A percentile compares a stretch with the other conserved stretches of the same genome.
phyloP scores from a whole-genome alignment of 2,888 invertebrate species.

The Uloborus plumipes region DNA sequence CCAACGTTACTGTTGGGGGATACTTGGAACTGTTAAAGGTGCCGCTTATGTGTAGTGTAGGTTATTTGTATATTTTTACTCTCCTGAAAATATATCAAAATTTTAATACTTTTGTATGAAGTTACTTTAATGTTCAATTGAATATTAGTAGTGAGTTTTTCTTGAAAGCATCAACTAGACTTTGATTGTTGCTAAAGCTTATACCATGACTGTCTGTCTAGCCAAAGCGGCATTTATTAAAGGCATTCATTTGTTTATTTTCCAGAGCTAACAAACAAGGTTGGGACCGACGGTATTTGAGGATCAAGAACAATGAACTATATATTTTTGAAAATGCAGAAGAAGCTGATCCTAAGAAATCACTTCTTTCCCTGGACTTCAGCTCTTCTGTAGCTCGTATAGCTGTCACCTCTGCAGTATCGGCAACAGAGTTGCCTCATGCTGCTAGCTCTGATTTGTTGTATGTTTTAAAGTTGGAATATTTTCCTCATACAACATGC shows the following conservation, averaged over 20 bases:
- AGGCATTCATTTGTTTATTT: neutral
- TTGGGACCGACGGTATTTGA: slow-evolving; percentile 75
- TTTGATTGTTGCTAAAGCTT: neutral
- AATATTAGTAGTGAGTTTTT: too few species aligned
- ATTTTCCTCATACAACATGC: slow-evolving; percentile 76
- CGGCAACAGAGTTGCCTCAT: slow-evolving; percentile 72
- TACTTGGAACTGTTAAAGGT: too few species aligned
- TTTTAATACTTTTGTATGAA: too few species aligned
- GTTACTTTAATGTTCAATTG: too few species aligned
- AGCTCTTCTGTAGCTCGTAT: slow-evolving; percentile 70
- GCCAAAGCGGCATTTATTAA: neutral
- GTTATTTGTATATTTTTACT: too few species aligned
- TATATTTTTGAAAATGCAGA: slow-evolving; percentile 75
- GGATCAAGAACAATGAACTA: slow-evolving; percentile 73
- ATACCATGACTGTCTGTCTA: neutral
- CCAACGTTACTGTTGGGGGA: too few species aligned
- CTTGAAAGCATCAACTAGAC: neutral
- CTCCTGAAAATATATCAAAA: too few species aligned
- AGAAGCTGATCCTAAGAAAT: slow-evolving; percentile 68
- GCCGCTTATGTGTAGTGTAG: too few species aligned
- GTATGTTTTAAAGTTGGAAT: slow-evolving; percentile 76
- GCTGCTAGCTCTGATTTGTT: slow-evolving; percentile 77
- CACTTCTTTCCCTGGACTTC: slow-evolving; percentile 66
- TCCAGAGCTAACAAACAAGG: slow-evolving; percentile 72
- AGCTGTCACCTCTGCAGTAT: slow-evolving; percentile 72